Evolutionary conservation across 2,888 invertebrate genomes (phyloP).

Genomic region (Parnassius orleans): DNA sequence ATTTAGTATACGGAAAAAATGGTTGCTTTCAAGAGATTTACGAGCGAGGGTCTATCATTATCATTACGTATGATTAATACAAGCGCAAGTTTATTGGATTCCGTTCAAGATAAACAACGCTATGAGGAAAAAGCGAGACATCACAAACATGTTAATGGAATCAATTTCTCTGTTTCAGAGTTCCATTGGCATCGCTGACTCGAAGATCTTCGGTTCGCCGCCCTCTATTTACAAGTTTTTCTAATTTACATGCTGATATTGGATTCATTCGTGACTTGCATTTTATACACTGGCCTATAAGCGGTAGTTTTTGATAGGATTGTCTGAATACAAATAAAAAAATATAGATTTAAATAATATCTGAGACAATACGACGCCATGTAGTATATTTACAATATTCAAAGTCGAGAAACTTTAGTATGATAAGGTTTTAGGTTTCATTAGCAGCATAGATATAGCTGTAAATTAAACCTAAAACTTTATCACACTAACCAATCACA

Average conservation of each 20-base stretch:
- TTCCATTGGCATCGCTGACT: slow-evolving; percentile 31
- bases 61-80: slow-evolving; percentile 34
- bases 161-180: slow-evolving; percentile 61
- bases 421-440: no score
- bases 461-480: no score
- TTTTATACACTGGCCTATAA: slow-evolving; percentile 52
- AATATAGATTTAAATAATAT: slow-evolving; percentile 60
- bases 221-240: slow-evolving; percentile 66
- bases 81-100: slow-evolving; percentile 35
- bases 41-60: slow-evolving; percentile 31
- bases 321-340: slow-evolving; percentile 55
- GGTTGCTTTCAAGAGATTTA: slow-evolving; percentile 22
- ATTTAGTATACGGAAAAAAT: slow-evolving; percentile 19
- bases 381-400: slow-evolving; percentile 39
- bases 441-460: no score
- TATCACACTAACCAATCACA: background rate
- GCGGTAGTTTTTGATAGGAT: slow-evolving; percentile 38
- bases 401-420: slow-evolving; percentile 24
- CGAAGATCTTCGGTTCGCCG: slow-evolving; percentile 38
- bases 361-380: slow-evolving; percentile 61
- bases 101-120: slow-evolving; percentile 39
- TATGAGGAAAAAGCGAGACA: slow-evolving; percentile 39
- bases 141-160: slow-evolving; percentile 48
- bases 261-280: slow-evolving; percentile 68
- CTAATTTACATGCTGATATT: slow-evolving; percentile 64